phyloP scores from a whole-genome alignment of 2,113 vertebrate genomes.

The Meriones unguiculatus region DNA sequence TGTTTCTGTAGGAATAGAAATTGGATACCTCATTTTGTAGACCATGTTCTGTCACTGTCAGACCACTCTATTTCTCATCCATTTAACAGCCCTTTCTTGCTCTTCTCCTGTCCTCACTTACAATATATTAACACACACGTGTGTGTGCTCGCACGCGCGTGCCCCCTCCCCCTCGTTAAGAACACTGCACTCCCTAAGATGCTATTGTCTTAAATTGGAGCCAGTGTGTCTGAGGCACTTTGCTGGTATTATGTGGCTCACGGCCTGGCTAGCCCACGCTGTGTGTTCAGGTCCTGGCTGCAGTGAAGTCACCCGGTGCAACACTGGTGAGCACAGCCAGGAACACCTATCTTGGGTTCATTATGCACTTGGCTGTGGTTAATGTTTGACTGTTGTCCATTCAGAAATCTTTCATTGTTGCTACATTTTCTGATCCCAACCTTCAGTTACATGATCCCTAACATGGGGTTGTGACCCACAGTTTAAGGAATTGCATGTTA shows the following conservation, averaged over 20 bases:
- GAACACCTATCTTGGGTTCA: background rate
- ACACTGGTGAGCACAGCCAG: too few relatives aligned
- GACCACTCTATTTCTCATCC: background rate
- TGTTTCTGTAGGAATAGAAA: background rate
- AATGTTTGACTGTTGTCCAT: background rate
- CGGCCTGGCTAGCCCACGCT: background rate
- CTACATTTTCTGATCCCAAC: background rate
- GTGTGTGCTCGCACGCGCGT: too few relatives aligned
- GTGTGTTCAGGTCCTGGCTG: background rate
- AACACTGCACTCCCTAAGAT: background rate
- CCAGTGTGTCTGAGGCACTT: background rate
- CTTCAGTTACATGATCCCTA: background rate
- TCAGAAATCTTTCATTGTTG: background rate
- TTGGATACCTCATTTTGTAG: background rate
- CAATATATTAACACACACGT: too few relatives aligned
- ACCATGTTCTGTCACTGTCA: background rate
- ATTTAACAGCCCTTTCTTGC: background rate
- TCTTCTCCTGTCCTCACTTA: background rate
- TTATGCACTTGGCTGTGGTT: background rate
- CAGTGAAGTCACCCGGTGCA: too few relatives aligned
- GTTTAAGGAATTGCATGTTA: background rate
- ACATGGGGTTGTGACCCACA: background rate
- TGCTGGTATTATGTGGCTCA: background rate
- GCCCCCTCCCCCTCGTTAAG: too few relatives aligned
- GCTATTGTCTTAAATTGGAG: background rate